These are phyloP conservation scores for Pemphredon lugubris DNA, from an alignment of 2,888 invertebrate species.

Conservation along the genomic window DNA sequence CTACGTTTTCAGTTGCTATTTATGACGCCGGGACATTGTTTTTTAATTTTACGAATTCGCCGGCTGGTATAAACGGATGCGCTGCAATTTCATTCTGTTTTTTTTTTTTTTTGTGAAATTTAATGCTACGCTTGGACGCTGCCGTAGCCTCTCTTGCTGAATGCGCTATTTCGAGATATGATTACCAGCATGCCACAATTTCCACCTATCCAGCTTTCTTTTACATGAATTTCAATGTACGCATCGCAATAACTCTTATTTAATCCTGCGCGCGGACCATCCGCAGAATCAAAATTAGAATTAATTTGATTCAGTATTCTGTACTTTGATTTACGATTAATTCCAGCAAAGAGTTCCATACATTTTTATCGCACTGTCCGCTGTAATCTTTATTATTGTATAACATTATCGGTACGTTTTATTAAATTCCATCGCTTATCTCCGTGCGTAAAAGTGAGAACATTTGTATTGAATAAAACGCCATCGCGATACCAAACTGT, in stretches of 20 bases:
- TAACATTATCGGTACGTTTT: no score
- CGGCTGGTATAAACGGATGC: conserved; percentile 15
- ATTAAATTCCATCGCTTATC: no score
- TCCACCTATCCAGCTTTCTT: conserved; percentile 52
- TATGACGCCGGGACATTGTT: conserved; percentile 34
- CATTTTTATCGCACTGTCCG: no score
- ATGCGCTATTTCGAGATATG: conserved; percentile 50
- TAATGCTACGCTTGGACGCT: conserved; percentile 60
- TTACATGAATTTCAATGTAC: conserved; percentile 46
- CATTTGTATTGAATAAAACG: no score
- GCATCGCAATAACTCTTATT: conserved; percentile 15
- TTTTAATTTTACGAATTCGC: conserved; percentile 27
- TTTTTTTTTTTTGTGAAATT: conserved; percentile 40
- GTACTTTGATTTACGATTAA: no score
- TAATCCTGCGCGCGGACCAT: conserved; percentile 16
- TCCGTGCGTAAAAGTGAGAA: no score
- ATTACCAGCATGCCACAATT: conserved; percentile 59
- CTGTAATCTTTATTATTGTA: no score
- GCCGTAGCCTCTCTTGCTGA: conserved; percentile 30
- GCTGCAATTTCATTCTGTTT: conserved; percentile 17
- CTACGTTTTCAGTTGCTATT: conserved; percentile 14
- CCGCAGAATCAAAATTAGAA: conserved; percentile 12
- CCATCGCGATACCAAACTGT: no score
- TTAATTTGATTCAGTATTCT: conserved; percentile 10
- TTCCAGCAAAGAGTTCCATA: no score